phyloP scores from a whole-genome alignment of 2,113 vertebrate species.

The Bagarius yarrelli region DNA sequence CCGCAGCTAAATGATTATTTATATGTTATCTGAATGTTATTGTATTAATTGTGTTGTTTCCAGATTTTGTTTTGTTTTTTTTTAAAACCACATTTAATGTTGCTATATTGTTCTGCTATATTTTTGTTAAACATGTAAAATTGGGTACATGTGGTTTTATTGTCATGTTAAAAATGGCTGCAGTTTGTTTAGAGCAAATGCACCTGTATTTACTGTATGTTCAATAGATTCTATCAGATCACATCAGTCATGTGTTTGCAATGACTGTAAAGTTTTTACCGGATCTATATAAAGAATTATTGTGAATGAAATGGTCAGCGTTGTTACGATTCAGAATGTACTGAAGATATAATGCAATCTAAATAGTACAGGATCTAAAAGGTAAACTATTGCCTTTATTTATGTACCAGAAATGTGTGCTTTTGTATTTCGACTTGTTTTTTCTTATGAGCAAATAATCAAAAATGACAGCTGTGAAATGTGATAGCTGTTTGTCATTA shows the following conservation, averaged over 20 bases:
- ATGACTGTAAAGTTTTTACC: not conserved
- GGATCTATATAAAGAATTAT: too few species aligned
- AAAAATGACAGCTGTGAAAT: slow-evolving; percentile 29
- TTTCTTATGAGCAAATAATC: too few species aligned
- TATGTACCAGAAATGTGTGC: not conserved
- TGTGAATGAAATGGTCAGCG: not conserved
- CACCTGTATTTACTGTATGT: too few species aligned
- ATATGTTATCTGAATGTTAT: not conserved
- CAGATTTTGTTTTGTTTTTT: too few species aligned
- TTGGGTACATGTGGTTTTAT: too few species aligned
- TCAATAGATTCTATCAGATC: not conserved
- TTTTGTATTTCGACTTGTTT: slow-evolving; percentile 27
- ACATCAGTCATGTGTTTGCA: not conserved
- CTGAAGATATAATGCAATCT: not conserved
- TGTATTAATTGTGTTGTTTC: not conserved
- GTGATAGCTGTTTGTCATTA: slow-evolving; percentile 38
- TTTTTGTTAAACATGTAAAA: too few species aligned
- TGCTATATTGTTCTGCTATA: too few species aligned
- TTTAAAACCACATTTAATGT: too few species aligned
- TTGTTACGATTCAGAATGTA: not conserved
- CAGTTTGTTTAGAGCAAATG: not conserved
- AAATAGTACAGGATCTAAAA: not conserved
- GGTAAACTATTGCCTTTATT: not conserved
- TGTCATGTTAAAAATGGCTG: too few species aligned
- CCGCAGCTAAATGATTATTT: not conserved